Conservation (phyloP, 2,113 vertebrate genomes). For the Burhinus oedicnemus region DNA sequence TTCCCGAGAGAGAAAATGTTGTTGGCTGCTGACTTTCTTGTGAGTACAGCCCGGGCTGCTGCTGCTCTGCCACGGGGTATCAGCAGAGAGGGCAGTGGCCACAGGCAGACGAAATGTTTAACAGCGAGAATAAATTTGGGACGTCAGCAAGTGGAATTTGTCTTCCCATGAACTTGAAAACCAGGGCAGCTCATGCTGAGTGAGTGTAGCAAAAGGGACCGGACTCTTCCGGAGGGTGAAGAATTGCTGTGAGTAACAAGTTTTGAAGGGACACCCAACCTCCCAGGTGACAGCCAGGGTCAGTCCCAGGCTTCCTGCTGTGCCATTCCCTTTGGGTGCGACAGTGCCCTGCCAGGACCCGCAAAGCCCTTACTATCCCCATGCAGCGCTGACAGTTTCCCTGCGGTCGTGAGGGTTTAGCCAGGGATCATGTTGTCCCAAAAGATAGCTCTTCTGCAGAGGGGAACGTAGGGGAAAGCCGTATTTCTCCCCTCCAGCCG, state of each 20-base stretch:
- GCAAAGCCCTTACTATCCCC: neutral
- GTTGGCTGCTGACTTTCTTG: neutral
- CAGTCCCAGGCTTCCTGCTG: neutral
- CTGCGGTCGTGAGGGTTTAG: rapidly evolving
- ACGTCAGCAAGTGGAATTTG: rapidly evolving
- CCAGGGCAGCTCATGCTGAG: rapidly evolving
- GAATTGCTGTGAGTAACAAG: neutral
- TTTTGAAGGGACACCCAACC: neutral
- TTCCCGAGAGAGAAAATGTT: neutral
- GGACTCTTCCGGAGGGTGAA: neutral
- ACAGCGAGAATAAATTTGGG: neutral
- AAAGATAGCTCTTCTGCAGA: neutral
- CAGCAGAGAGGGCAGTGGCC: neutral
- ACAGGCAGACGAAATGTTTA: neutral
- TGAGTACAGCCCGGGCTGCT: neutral
- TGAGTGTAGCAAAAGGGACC: rapidly evolving
- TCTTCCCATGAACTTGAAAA: neutral
- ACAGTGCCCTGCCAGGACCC: neutral
- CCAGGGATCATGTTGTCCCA: too few relatives aligned
- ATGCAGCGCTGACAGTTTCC: rapidly evolving
- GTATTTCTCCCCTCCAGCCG: neutral
- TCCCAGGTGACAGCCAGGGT: neutral
- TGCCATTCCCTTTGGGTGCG: neutral
- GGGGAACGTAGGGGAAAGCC: neutral
- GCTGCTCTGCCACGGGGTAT: neutral